These are phyloP conservation scores for Malurus melanocephalus DNA, from an alignment of 2,113 vertebrate species.

Conservation along the genomic window DNA sequence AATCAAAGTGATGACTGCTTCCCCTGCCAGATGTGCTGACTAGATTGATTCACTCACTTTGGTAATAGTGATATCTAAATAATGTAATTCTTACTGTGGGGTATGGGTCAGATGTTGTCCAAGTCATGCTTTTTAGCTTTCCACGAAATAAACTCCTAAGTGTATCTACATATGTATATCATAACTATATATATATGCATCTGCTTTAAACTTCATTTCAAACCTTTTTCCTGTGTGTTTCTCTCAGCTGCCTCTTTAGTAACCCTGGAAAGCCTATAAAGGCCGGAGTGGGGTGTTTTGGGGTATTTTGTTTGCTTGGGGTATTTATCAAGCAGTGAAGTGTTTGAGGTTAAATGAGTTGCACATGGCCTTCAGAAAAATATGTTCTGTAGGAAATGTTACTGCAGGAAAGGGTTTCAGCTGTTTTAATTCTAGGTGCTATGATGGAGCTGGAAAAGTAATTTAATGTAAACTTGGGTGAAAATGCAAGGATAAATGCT, in stretches of 20 bases:
- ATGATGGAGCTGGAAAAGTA: background rate
- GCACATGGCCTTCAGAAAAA: background rate
- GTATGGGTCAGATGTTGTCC: background rate
- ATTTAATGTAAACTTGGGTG: background rate
- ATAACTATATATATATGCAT: background rate
- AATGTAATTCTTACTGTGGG: background rate
- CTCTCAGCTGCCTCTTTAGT: background rate
- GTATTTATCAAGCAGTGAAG: rapidly evolving
- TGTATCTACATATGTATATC: rapidly evolving
- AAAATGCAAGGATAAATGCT: background rate
- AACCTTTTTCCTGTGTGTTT: background rate
- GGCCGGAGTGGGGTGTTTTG: background rate
- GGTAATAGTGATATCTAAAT: rapidly evolving
- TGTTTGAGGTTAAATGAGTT: background rate
- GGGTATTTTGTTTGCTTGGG: background rate
- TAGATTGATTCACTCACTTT: too few relatives aligned
- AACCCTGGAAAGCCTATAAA: background rate
- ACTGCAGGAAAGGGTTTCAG: background rate
- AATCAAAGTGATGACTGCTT: background rate
- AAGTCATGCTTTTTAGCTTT: background rate
- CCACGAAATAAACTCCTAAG: background rate
- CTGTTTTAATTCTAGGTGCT: background rate
- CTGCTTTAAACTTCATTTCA: background rate
- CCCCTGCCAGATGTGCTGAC: too few relatives aligned
- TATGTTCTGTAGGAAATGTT: background rate